Conservation (phyloP, 2,113 vertebrate species). For the Alligator mississippiensis region DNA sequence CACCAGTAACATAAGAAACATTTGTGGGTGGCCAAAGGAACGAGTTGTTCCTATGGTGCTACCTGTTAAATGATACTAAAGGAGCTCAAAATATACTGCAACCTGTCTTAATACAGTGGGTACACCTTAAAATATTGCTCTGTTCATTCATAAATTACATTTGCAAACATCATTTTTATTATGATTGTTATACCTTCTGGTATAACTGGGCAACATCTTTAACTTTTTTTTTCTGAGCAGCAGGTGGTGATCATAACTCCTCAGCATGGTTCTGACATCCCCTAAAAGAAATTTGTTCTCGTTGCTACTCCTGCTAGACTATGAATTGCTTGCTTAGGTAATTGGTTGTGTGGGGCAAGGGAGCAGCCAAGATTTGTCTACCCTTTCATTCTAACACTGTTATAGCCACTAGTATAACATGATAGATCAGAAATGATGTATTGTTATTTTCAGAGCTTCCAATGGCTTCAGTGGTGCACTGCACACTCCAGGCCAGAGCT, state of each 20-base stretch:
- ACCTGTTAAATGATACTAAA: too few relatives aligned
- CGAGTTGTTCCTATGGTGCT: too few relatives aligned
- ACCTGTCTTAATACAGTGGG: too few relatives aligned
- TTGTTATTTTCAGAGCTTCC: slow-evolving; percentile 25
- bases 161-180: too few relatives aligned
- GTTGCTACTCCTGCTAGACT: neutral
- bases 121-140: too few relatives aligned
- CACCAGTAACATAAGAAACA: too few relatives aligned
- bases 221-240: neutral
- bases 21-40: too few relatives aligned
- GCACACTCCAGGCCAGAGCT: neutral
- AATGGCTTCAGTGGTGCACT: neutral
- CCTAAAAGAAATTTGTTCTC: too few relatives aligned
- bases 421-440: neutral
- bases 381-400: neutral
- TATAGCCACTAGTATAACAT: neutral
- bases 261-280: accelerated
- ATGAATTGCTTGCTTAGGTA: neutral
- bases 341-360: neutral
- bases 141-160: too few relatives aligned
- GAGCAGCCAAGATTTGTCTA: neutral
- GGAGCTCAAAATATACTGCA: too few relatives aligned
- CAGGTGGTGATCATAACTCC: neutral
- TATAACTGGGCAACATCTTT: neutral
- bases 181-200: too few relatives aligned